phyloP scores from a whole-genome alignment of 1,140 invertebrate genomes.

The Euwallacea similis region DNA sequence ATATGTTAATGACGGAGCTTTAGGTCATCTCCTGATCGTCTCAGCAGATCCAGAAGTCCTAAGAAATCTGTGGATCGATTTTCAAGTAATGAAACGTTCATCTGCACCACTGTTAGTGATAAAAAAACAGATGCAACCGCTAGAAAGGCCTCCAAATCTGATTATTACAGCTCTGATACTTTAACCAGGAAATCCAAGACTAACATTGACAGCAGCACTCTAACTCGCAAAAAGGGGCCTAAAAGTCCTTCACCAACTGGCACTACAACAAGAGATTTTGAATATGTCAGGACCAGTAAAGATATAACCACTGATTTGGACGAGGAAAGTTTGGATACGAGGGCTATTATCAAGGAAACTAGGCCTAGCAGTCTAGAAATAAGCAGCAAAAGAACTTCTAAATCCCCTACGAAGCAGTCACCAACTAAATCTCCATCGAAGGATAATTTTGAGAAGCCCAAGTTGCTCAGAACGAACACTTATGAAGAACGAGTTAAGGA shows the following conservation, averaged over 20 bases:
- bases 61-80: constrained; percentile 44
- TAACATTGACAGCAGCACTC: constrained; percentile 34
- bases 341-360: constrained; percentile 16
- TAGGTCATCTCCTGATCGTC: constrained; percentile 45
- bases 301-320: constrained; percentile 45
- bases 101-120: constrained; percentile 53
- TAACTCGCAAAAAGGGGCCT: constrained; percentile 37
- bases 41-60: constrained; percentile 41
- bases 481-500: constrained; percentile 69
- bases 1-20: constrained; percentile 4
- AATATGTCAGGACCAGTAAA: constrained; percentile 42
- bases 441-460: constrained; percentile 32
- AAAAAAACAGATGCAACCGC: constrained; percentile 21
- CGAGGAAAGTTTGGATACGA: constrained; percentile 29
- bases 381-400: constrained; percentile 40
- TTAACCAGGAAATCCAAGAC: constrained; percentile 34
- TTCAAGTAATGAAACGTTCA: constrained; percentile 46
- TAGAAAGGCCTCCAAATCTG: constrained; percentile 27
- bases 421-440: constrained; percentile 39
- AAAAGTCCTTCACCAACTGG: constrained; percentile 46
- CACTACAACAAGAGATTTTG: constrained; percentile 43
- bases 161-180: constrained; percentile 39
- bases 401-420: constrained; percentile 42
- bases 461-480: constrained; percentile 61
- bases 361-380: constrained; percentile 41